These are phyloP conservation scores for Blastobasis adustella DNA, from an alignment of 2,888 invertebrate genomes.

Conservation along the genomic window DNA sequence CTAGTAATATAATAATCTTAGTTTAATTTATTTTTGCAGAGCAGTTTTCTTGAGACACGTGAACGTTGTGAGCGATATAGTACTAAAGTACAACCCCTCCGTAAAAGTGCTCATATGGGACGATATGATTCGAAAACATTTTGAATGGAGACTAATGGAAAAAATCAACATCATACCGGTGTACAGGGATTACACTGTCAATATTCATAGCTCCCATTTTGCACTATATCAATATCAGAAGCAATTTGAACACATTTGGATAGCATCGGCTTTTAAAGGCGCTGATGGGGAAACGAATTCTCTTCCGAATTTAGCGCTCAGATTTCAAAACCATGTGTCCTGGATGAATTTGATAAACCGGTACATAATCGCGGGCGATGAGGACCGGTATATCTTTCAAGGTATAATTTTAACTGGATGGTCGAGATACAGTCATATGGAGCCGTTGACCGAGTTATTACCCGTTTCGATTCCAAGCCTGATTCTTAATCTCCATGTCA, in stretches of 20 bases:
- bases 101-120: constrained; percentile 85
- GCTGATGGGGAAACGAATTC: constrained; percentile 72
- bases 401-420: constrained; percentile 83
- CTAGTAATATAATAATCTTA: too few species aligned
- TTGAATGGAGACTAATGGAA: too few species aligned
- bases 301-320: constrained; percentile 73
- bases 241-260: constrained; percentile 81
- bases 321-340: constrained; percentile 81
- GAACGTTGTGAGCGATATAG: constrained; percentile 57
- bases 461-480: constrained; percentile 78
- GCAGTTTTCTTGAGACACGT: constrained; percentile 78
- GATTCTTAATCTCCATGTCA: constrained; percentile 70
- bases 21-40: too few species aligned
- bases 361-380: constrained; percentile 55
- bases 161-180: constrained; percentile 74
- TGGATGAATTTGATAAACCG: constrained; percentile 78
- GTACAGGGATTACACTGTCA: constrained; percentile 79
- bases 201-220: constrained; percentile 30
- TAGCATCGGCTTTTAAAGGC: constrained; percentile 91
- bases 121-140: constrained; percentile 71
- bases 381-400: constrained; percentile 49
- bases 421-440: constrained; percentile 81
- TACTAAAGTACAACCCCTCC: constrained; percentile 60
- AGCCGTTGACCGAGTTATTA: constrained; percentile 78
- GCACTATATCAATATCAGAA: constrained; percentile 30